Conservation (phyloP, 2,888 invertebrate genomes). For the Drosophila dives region DNA sequence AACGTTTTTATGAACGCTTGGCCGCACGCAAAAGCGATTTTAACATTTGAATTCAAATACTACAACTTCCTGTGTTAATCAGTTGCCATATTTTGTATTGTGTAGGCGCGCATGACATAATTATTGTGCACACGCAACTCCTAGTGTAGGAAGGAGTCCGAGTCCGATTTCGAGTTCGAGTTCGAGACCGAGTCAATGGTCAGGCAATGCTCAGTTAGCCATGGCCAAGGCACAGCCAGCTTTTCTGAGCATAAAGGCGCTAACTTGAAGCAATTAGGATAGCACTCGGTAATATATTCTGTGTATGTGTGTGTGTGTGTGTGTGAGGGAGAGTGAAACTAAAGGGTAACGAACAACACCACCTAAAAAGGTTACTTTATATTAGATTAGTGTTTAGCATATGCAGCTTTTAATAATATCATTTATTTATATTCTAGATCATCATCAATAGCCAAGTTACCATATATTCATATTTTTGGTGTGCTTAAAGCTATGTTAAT, state of each 20-base stretch:
- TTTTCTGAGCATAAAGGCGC: slow-evolving; percentile 69
- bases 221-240: slow-evolving; percentile 33
- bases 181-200: slow-evolving; percentile 27
- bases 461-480: background rate
- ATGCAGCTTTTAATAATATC: background rate
- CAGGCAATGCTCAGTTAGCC: slow-evolving; percentile 41
- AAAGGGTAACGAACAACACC: slow-evolving; percentile 34
- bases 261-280: slow-evolving; percentile 77
- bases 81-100: slow-evolving; percentile 43
- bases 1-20: slow-evolving; percentile 6
- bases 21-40: slow-evolving; percentile 14
- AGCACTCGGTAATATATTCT: slow-evolving; percentile 28
- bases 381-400: background rate
- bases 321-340: slow-evolving; percentile 6
- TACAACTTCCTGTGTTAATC: slow-evolving; percentile 24
- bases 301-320: background rate
- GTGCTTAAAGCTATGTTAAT: background rate
- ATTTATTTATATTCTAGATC: background rate
- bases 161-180: background rate
- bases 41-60: slow-evolving; percentile 25
- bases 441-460: background rate
- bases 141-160: background rate
- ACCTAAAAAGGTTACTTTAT: background rate
- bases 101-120: slow-evolving; percentile 35
- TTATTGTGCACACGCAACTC: slow-evolving; percentile 59